Conservation (phyloP, 2,888 invertebrate species). For the Auanema freiburgensis region DNA sequence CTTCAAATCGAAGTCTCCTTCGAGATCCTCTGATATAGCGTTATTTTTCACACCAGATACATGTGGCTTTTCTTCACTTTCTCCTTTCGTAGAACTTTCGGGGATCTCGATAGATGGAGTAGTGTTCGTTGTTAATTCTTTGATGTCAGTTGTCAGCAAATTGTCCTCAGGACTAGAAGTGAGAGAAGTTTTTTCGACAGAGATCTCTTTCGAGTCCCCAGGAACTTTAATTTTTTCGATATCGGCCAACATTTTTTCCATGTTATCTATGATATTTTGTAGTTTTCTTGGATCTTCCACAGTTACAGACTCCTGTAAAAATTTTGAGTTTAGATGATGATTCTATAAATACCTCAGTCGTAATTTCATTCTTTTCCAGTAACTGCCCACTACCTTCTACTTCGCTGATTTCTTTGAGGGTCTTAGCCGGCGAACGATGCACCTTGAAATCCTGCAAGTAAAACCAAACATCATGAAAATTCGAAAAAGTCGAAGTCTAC, state of each 20-base stretch:
- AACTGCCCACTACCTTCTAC: not conserved
- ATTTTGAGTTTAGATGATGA: not conserved
- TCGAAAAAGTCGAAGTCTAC: too few relatives aligned
- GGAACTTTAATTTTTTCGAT: not conserved
- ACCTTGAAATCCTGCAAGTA: too few relatives aligned
- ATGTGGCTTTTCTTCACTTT: not conserved
- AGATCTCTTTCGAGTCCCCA: too few relatives aligned
- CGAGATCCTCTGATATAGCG: not conserved
- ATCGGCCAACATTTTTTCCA: conserved; percentile 2
- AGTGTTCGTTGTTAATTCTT: not conserved
- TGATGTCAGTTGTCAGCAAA: not conserved
- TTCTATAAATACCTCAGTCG: not conserved
- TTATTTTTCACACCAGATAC: not conserved
- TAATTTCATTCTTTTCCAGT: not conserved
- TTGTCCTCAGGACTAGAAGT: too few relatives aligned
- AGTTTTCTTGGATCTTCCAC: not conserved
- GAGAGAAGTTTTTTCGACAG: too few relatives aligned
- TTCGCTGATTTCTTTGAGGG: not conserved
- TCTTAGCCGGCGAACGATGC: not conserved
- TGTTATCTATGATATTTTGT: not conserved
- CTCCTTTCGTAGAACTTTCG: too few relatives aligned
- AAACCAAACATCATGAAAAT: too few relatives aligned
- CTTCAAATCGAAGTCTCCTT: not conserved
- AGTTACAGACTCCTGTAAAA: not conserved
- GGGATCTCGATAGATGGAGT: too few relatives aligned